Evolutionary conservation across 1,140 invertebrate species (phyloP).

Genomic region (Orchestia grillus): DNA sequence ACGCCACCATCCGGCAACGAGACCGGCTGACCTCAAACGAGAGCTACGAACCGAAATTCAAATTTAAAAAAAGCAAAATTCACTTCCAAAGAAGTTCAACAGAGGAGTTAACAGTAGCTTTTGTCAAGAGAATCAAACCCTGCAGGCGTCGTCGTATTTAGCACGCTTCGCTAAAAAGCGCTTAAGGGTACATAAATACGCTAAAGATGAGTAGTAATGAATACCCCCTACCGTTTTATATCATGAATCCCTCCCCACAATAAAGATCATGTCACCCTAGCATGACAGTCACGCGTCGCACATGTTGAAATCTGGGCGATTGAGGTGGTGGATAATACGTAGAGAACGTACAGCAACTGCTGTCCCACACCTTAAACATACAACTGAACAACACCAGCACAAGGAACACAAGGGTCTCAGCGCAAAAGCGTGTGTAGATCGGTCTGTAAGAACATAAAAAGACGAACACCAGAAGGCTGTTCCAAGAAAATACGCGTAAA

Average conservation of each 20-base stretch:
- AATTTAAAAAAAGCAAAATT: too few species aligned
- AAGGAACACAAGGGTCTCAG: not conserved
- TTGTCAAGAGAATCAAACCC: too few species aligned
- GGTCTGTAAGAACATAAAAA: not conserved
- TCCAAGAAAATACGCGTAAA: not conserved
- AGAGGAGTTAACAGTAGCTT: too few species aligned
- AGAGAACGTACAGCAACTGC: not conserved
- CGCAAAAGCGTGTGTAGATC: not conserved
- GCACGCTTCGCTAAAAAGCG: too few species aligned
- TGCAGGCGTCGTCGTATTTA: too few species aligned
- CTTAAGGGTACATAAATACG: too few species aligned
- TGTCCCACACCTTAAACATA: not conserved
- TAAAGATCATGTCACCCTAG: not conserved
- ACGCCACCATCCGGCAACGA: too few species aligned
- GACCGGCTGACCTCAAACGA: too few species aligned
- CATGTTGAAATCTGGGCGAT: not conserved
- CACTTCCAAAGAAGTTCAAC: too few species aligned
- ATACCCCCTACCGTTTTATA: too few species aligned
- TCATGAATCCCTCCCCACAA: not conserved
- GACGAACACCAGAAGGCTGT: not conserved
- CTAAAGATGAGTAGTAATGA: too few species aligned
- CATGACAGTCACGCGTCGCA: not conserved
- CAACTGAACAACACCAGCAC: not conserved
- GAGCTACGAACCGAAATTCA: too few species aligned
- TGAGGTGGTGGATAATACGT: not conserved